Base-by-base conservation (phyloP, 1,140 invertebrate genomes). In the Oscheius sp. region DNA sequence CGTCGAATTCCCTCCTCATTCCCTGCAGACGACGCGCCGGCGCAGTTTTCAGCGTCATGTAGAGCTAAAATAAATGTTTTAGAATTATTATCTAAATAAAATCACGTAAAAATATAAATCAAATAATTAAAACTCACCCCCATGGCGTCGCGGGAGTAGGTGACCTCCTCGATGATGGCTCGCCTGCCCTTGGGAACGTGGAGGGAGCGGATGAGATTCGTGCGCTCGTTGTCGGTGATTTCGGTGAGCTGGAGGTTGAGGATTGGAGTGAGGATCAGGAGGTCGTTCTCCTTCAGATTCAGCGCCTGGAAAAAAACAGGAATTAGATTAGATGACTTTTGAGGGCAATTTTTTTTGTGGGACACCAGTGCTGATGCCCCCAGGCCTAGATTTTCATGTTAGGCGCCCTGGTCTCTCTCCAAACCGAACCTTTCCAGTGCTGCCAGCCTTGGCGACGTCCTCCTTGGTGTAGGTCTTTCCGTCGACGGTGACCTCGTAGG, bases 221-320 rank as follows among this genome's bases (percentile, higher is more conserved):
- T 15, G 49, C 49, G 49, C 7, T 55, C 49, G 23, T 55, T 23
- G 23, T 55, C 49, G 7, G 15, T 26, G 7, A 55, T 23, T 23
- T 55, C 49, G 4, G 4, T 7, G 7, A 55, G 23, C 4, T 13
- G 15, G 4, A 55, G 7, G 15, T 7, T 4, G 7, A 55, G 15
- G 7, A 20, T 26, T 4, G 49, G 49, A 4, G 49, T 20, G 23
- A 55, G 7, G 7, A 55, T 23, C 7, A 55, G 7, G 7, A 55
- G 7, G 23, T 55, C 49, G 28, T 55, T 55, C 7, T 55, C 49
- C 23, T 55, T 55, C 49, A 55, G 49, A 55, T 55, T 55, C 49
- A 55, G 7, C 15, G 28, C 28, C 49, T 55, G 4, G 23, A 55
- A 55, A 20, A 55, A 7, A 23, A 55, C 7, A 23, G 28, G 7